Evolutionary conservation across 2,797 vertebrate genomes (phyloP).

Genomic region (Labeo calbasu): DNA sequence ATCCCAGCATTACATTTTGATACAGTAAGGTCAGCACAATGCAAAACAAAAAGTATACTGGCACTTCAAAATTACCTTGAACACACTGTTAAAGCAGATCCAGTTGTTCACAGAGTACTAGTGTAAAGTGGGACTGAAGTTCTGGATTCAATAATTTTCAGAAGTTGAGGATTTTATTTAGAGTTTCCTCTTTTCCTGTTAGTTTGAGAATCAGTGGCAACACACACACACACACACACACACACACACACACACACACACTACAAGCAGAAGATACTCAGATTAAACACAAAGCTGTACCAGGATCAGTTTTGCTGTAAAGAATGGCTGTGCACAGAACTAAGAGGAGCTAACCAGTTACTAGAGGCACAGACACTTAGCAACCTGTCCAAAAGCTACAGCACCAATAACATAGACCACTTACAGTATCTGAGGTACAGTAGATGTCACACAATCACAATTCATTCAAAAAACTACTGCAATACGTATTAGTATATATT

Average conservation of each 20-base stretch:
- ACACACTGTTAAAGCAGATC: constrained; percentile 72
- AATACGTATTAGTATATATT: constrained; percentile 2
- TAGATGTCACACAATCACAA: constrained; percentile 22
- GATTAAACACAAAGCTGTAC: constrained; percentile 20
- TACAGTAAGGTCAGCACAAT: constrained; percentile 66
- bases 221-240: background rate
- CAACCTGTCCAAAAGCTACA: constrained; percentile 30
- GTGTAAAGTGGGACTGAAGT: constrained; percentile 67
- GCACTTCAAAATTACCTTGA: constrained; percentile 60
- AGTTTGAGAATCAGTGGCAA: constrained; percentile 8
- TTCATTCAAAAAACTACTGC: constrained; percentile 24
- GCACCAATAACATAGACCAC: constrained; percentile 46
- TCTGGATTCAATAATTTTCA: constrained; percentile 39
- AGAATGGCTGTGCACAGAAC: constrained; percentile 43
- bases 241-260: background rate
- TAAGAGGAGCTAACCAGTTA: constrained; percentile 28
- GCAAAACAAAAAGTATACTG: constrained; percentile 59
- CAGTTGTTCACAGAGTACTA: constrained; percentile 64
- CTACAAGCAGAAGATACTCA: background rate
- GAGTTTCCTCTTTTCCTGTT: background rate
- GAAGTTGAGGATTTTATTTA: background rate
- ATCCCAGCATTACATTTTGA: constrained; percentile 66
- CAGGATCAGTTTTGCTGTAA: constrained; percentile 16
- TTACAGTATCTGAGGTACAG: constrained; percentile 24
- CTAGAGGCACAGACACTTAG: constrained; percentile 16